phyloP scores from a whole-genome alignment of 2,888 invertebrate species.

The Calameuta pallipes region DNA sequence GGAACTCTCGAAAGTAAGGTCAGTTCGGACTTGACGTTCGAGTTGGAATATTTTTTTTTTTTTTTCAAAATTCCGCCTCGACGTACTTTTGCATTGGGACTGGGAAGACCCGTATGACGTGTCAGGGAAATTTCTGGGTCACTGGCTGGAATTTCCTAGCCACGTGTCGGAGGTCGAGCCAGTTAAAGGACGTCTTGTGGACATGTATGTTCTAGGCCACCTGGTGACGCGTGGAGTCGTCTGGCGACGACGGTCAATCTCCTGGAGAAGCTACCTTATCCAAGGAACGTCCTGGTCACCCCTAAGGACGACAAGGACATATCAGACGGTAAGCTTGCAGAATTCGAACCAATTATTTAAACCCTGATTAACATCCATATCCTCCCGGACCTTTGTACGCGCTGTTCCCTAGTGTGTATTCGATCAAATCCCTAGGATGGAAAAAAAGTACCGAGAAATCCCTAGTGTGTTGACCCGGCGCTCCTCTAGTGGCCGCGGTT shows the following conservation, averaged over 20 bases:
- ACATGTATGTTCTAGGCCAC: constrained; percentile 67
- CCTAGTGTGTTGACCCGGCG: not conserved
- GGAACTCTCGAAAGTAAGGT: constrained; percentile 21
- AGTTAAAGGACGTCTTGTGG: constrained; percentile 17
- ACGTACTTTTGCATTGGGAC: not conserved
- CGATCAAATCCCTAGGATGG: not conserved
- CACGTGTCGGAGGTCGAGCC: not conserved
- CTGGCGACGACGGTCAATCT: constrained; percentile 83
- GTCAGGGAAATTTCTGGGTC: not conserved
- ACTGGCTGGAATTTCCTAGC: not conserved
- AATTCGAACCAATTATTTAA: not conserved
- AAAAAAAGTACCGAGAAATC: not conserved
- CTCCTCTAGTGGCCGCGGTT: constrained; percentile 35
- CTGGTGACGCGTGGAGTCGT: constrained; percentile 83
- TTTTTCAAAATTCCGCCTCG: not conserved
- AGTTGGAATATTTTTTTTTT: constrained; percentile 1
- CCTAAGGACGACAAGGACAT: constrained; percentile 62
- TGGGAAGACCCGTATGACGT: not conserved
- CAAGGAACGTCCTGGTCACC: constrained; percentile 64
- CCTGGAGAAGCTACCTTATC: constrained; percentile 76
- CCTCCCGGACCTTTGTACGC: not conserved
- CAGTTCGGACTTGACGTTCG: constrained; percentile 10
- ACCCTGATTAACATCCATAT: not conserved
- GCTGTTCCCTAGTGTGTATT: not conserved
- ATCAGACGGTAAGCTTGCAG: constrained; percentile 45